phyloP scores from a whole-genome alignment of 2,113 vertebrate genomes.

The Dolichallabes microphthalmus region DNA sequence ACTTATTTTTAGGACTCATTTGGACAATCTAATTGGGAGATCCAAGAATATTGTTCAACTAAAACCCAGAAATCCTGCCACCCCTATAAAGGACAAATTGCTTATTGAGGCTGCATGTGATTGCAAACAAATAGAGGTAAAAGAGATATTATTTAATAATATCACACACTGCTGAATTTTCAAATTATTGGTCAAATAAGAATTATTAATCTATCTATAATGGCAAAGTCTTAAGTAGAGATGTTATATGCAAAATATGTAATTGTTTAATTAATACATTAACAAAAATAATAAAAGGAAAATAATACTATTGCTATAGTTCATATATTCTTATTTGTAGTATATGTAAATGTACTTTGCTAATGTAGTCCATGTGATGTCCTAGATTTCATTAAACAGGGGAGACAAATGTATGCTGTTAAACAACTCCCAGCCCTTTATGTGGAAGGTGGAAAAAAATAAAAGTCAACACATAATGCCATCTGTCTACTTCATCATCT shows the following conservation, averaged over 20 bases:
- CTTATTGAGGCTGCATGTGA: conserved; percentile 86
- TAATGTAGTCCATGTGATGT: neutral
- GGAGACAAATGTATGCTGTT: conserved; percentile 80
- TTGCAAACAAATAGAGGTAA: conserved; percentile 92
- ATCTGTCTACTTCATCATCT: conserved; percentile 87
- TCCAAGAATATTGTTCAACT: conserved; percentile 84
- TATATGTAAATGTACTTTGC: neutral
- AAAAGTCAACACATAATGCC: conserved; percentile 80
- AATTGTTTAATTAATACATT: neutral
- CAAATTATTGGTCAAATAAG: neutral
- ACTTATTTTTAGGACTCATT: conserved; percentile 80
- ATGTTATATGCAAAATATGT: neutral
- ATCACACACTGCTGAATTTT: neutral
- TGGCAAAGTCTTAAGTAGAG: neutral
- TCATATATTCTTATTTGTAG: too few species aligned
- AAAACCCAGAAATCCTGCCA: conserved; percentile 78
- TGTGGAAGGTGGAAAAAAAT: conserved; percentile 80
- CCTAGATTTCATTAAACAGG: conserved; percentile 86
- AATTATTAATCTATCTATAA: neutral
- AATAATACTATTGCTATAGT: neutral
- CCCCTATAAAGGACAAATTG: conserved; percentile 68
- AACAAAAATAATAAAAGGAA: neutral
- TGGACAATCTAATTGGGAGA: conserved; percentile 78
- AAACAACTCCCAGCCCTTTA: conserved; percentile 78
- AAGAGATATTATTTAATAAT: neutral